Evolutionary conservation across 2,113 vertebrate genomes (phyloP), one percentile per base, ranked within the genome.

Genomic region (Charina bottae): DNA sequence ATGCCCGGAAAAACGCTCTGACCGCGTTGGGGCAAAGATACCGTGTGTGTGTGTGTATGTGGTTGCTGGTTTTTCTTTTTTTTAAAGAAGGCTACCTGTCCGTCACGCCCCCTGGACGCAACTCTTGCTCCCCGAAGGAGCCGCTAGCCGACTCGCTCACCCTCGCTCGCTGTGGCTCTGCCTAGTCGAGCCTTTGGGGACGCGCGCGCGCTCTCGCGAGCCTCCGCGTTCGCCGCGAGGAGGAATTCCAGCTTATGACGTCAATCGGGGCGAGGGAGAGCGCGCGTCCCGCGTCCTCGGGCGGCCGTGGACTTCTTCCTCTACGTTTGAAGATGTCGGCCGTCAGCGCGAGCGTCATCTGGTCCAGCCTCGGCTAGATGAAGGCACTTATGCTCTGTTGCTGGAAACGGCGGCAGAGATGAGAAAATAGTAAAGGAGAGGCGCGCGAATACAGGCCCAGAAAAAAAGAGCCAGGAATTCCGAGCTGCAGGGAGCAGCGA

Each of bases 161-260:
- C 8, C 24, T 13, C 3, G 24, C 68, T 12, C 2, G 1, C 2
- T 5, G 33, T 5, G 21, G n/a, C 2, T 21, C 42, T 13, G 59
- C 28, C 72, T 7, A 8, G 24, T 3, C 5, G 12, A 72, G 60
- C 55, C 7, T 33, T 3, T 4, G 12, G 42, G 2, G 42, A 3
- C 21, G 87, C 24, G 87, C 37, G 56, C 33, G 68, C 64, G 53
- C 23, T 53, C 89, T 53, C 78, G 56, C 42, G 3, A 42, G 42
- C 23, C 87, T 53, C 59, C 85, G 46, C 49, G 11, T n/a, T 54
- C 11, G n/a, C 89, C 86, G 13, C 26, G 87, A 13, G 62, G 87
- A 62, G 91, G 91, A 89, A 92, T 92, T 85, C 91, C 91, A 89
- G 87, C n/a, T 62, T 17, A 60, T 92, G 91, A 92, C 91, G 91